These are phyloP conservation scores for Neoarius graeffei DNA, from an alignment of 2,113 vertebrate genomes.

Conservation along the genomic window DNA sequence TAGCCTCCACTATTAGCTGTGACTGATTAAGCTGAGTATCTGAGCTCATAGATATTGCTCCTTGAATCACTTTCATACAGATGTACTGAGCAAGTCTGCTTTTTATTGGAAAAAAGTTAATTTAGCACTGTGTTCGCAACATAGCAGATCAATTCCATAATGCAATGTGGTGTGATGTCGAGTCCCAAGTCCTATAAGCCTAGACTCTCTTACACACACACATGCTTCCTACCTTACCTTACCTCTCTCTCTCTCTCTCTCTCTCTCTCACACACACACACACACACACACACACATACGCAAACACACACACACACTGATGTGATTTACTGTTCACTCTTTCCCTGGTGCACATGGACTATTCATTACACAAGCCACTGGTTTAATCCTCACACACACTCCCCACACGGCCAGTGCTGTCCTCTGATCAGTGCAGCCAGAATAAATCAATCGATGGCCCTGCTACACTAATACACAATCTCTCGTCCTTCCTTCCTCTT, in stretches of 20 bases:
- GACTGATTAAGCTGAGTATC: neutral
- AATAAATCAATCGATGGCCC: conserved; percentile 71
- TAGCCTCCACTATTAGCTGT: neutral
- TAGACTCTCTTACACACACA: neutral
- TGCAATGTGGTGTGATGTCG: neutral
- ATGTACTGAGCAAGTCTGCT: neutral
- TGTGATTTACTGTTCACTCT: conserved; percentile 50
- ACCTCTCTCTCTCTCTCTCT: neutral
- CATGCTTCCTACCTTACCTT: neutral
- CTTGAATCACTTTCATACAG: neutral
- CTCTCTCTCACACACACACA: neutral
- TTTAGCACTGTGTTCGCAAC: conserved; percentile 2
- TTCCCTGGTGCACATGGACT: conserved; percentile 47
- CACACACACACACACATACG: conserved; percentile 3
- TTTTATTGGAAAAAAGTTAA: neutral
- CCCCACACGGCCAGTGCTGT: conserved; percentile 66
- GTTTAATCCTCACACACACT: conserved; percentile 63
- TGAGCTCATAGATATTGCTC: neutral
- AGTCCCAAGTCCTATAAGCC: neutral
- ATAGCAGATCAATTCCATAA: neutral
- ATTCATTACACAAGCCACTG: conserved; percentile 65
- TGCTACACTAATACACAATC: conserved; percentile 17
- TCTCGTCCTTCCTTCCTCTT: neutral
- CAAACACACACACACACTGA: neutral
- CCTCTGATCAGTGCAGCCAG: conserved; percentile 72